These are phyloP conservation scores for Thalassoma bifasciatum DNA, from an alignment of 2,113 vertebrate genomes.

Conservation along the genomic window DNA sequence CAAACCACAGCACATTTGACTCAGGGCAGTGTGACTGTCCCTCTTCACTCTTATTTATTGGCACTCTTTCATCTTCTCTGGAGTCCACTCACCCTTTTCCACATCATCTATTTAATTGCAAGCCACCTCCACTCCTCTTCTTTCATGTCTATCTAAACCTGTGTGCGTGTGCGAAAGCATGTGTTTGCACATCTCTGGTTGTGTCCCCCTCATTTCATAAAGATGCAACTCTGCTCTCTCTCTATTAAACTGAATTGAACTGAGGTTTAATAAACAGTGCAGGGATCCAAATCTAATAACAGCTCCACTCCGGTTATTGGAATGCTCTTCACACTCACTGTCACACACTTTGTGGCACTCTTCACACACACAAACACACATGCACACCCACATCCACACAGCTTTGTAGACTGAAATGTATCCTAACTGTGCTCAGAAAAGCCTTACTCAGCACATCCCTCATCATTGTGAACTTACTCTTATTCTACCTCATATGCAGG, in stretches of 20 bases:
- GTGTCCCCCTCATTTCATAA: slow-evolving; percentile 60
- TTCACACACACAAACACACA: not conserved
- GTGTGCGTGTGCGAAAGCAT: not conserved
- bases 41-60: slow-evolving; percentile 46
- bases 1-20: slow-evolving; percentile 33
- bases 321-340: slow-evolving; percentile 59
- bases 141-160: slow-evolving; percentile 9
- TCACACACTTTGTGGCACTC: slow-evolving; percentile 46
- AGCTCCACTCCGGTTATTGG: slow-evolving; percentile 75
- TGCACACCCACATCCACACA: slow-evolving; percentile 15
- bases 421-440: slow-evolving; percentile 21
- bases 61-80: slow-evolving; percentile 38
- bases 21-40: slow-evolving; percentile 48
- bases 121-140: slow-evolving; percentile 1
- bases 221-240: slow-evolving; percentile 55
- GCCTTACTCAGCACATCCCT: slow-evolving; percentile 39
- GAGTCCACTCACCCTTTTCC: slow-evolving; percentile 35
- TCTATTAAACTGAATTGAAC: slow-evolving; percentile 67
- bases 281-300: slow-evolving; percentile 78
- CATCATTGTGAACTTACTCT: slow-evolving; percentile 18
- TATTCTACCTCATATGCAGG: slow-evolving; percentile 3
- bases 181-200: slow-evolving; percentile 34
- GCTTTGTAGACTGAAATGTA: slow-evolving; percentile 14
- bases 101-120: slow-evolving; percentile 11
- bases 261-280: slow-evolving; percentile 75